phyloP scores from a whole-genome alignment of 2,797 vertebrate species.

The Discoglossus pictus region DNA sequence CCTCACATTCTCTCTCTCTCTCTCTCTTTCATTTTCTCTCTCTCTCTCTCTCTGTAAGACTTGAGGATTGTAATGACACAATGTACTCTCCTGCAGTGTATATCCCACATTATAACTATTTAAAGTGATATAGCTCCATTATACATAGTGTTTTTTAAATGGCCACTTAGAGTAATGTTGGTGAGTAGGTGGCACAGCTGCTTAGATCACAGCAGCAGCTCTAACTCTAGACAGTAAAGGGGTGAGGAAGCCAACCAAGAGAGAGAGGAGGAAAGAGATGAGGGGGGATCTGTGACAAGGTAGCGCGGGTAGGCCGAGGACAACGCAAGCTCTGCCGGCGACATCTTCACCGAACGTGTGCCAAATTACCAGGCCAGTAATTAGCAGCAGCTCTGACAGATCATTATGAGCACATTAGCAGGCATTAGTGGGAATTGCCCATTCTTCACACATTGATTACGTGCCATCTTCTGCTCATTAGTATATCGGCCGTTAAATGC shows the following conservation, averaged over 20 bases:
- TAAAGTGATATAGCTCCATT: neutral
- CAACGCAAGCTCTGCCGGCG: slow-evolving; percentile 34
- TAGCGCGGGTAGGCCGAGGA: neutral
- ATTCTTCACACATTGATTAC: slow-evolving; percentile 78
- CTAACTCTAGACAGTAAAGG: slow-evolving; percentile 1
- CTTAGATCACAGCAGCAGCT: neutral
- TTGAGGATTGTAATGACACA: too few relatives aligned
- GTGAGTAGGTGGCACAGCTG: slow-evolving; percentile 5
- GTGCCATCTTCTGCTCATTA: slow-evolving; percentile 70
- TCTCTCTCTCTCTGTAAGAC: too few relatives aligned
- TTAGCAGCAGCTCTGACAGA: slow-evolving; percentile 72
- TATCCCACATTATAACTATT: neutral
- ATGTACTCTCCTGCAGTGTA: too few relatives aligned
- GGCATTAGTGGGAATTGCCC: slow-evolving; percentile 72
- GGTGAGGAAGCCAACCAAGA: slow-evolving; percentile 12
- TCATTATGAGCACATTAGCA: slow-evolving; percentile 77
- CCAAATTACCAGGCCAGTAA: slow-evolving; percentile 71
- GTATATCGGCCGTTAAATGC: slow-evolving; percentile 66
- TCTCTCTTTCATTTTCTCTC: too few relatives aligned
- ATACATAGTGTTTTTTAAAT: neutral
- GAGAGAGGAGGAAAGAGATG: neutral
- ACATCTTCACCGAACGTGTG: slow-evolving; percentile 59
- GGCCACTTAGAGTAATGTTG: slow-evolving; percentile 22
- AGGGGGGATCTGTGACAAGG: slow-evolving; percentile 6
- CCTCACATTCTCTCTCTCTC: too few relatives aligned